phyloP scores from a whole-genome alignment of 2,113 vertebrate species.

The Strix uralensis region DNA sequence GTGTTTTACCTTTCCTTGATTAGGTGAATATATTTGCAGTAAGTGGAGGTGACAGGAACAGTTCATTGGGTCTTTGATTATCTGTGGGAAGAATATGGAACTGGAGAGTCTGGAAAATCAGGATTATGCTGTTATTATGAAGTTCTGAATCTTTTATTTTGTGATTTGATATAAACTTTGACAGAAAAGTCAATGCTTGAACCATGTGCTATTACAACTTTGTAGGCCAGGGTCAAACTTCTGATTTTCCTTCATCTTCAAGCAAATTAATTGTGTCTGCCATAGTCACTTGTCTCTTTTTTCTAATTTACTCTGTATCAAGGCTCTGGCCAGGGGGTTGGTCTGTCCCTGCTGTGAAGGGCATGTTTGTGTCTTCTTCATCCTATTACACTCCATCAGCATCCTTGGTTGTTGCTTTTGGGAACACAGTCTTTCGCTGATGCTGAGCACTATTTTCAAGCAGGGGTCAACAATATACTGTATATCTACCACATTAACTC shows the following conservation, averaged over 20 bases:
- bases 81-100: not conserved
- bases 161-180: not conserved
- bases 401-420: not conserved
- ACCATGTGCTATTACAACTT: not conserved
- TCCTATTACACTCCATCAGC: not conserved
- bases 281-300: not conserved
- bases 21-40: not conserved
- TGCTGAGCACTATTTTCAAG: not conserved
- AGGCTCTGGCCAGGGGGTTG: not conserved
- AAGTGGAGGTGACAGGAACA: not conserved
- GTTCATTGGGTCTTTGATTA: not conserved
- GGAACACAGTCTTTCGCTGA: not conserved
- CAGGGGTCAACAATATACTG: not conserved
- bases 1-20: not conserved
- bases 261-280: not conserved
- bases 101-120: not conserved
- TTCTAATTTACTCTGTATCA: not conserved
- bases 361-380: not conserved
- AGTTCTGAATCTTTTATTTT: not conserved
- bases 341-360: not conserved
- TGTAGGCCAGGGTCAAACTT: not conserved
- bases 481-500: not conserved
- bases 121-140: not conserved
- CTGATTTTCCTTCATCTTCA: not conserved
- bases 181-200: not conserved